Evolutionary conservation across 2,888 invertebrate species (phyloP), one percentile per base, ranked within the genome.

Genomic region (Hirtodrosophila histrioides): DNA sequence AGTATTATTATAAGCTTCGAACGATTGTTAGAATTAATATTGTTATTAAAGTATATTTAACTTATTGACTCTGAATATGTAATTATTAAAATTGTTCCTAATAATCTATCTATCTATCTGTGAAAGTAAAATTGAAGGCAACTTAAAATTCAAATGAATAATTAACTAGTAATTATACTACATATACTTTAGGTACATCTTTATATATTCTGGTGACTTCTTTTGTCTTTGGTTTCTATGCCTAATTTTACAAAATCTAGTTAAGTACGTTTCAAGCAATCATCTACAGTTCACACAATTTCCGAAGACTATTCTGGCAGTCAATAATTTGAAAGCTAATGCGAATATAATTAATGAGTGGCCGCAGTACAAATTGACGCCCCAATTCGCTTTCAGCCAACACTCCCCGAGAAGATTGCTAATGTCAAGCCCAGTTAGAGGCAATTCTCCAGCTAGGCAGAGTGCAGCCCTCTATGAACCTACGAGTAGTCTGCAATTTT

Each of bases 271-370:
- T 9, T 23, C 9, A 35, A 49, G 36, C 6, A 4, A 55, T 31
- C 33, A 41, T 27, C 24, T 33, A 5, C 37, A 48, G 23, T 37
- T 74, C 63, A 40, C 44, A 69, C 27, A 44, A 64, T 53, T 41
- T 11, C 6, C 24, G 0, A 9, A 29, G 24, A 6, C 11, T 35
- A 31, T 35, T 27, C 27, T 23, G 24, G 6, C 24, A 43, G 37
- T 46, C 41, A 56, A 67, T 48, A 54, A 63, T 60, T 43, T 54
- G 17, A 10, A 3, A 43, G 39, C 56, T 84, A 81, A 82, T 86
- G 75, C 66, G 69, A 78, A 78, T 70, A 81, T 84, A 82, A 87
- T 84, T 81, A 75, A 69, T 71, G 45, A 61, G 48, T 50, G 44
- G 44, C 43, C 17, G 23, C 36, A 43, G 36, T 46, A 57, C 62